Evolutionary conservation across 2,888 invertebrate genomes (phyloP).

Genomic region (Schizotus pectinicornis): DNA sequence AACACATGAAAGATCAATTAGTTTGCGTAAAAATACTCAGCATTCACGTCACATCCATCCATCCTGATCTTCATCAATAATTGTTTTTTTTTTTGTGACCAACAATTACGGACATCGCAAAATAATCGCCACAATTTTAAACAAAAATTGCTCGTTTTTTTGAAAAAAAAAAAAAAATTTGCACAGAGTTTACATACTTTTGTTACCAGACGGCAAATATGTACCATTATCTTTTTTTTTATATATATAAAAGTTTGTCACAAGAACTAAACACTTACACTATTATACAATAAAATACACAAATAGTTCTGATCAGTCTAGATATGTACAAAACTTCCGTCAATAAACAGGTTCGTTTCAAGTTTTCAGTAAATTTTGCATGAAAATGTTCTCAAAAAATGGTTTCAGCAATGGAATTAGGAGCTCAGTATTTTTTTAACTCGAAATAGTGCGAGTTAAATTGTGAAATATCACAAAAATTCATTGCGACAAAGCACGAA

Average conservation of each 20-base stretch:
- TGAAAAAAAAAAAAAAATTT: slow-evolving; percentile 1
- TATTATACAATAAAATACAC: slow-evolving; percentile 50
- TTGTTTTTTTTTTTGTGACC: neutral
- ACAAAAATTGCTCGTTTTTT: slow-evolving; percentile 3
- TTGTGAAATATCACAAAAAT: slow-evolving; percentile 15
- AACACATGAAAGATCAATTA: slow-evolving; percentile 13
- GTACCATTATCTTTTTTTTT: slow-evolving; percentile 7
- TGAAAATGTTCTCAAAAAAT: slow-evolving; percentile 5
- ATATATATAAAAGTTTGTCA: slow-evolving; percentile 16
- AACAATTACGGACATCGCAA: slow-evolving; percentile 2
- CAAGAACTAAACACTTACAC: slow-evolving; percentile 25
- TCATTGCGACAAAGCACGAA: neutral
- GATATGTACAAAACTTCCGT: slow-evolving; percentile 47
- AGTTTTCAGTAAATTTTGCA: slow-evolving; percentile 2
- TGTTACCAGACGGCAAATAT: slow-evolving; percentile 22
- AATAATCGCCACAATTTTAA: slow-evolving; percentile 4
- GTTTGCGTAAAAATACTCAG: neutral
- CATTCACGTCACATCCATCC: too few relatives aligned
- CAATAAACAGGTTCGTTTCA: slow-evolving; percentile 11
- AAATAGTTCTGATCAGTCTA: slow-evolving; percentile 46
- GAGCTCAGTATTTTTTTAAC: slow-evolving; percentile 4
- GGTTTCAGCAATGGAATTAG: slow-evolving; percentile 11
- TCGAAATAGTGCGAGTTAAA: slow-evolving; percentile 4
- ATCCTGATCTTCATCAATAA: too few relatives aligned
- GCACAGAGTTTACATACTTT: slow-evolving; percentile 7